Base-by-base conservation (phyloP, 2,797 vertebrate genomes). In the Poeciliopsis paucimaculata region DNA sequence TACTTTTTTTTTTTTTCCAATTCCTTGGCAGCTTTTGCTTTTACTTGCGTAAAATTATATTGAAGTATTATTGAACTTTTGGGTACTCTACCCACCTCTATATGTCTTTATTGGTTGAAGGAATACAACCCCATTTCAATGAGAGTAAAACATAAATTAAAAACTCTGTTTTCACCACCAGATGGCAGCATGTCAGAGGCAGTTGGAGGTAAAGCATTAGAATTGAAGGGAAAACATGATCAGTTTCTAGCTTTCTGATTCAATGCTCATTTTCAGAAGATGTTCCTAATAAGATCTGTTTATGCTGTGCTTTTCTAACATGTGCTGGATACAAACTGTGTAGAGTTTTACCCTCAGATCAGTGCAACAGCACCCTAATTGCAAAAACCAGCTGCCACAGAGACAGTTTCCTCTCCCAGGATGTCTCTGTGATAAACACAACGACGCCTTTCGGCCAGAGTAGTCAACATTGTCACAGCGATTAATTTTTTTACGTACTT, bases 141-240 rank as follows among this genome's bases (percentile, higher is more conserved):
- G 39, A 11, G 57, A 5, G 3, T n/a, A 68, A 68, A 36, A 12
- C 31, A 16, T 26, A 68, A 11, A 10, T 68, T 10, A 8, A 66
- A 70, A 26, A 43, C 23, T 70, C 11, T 70, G 9, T 12, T 5
- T 10, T 76, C 1, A 31, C 2, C 89, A 87, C 80, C 0, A 87
- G 85, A 86, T 77, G 80, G 82, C 39, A 28, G 26, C 36, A 64
- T 57, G 26, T 28, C 16, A 13, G 53, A 28, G 51, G n/a, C n/a
- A 15, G 2, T 36, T 34, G 6, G 60, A 36, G 60, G 16, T 26
- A 5, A 71, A 71, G 53, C 0, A 0, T 26, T 41, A 16, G 4
- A 51, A 39, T 26, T 39, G 23, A 73, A 53, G n/a, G 20, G 10
- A 39, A 73, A 55, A 73, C 16, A 34, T 51, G 31, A 47, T 3